These are phyloP conservation scores for Acanthurus lineatus DNA, from an alignment of 2,797 vertebrate species.

Conservation along the genomic window DNA sequence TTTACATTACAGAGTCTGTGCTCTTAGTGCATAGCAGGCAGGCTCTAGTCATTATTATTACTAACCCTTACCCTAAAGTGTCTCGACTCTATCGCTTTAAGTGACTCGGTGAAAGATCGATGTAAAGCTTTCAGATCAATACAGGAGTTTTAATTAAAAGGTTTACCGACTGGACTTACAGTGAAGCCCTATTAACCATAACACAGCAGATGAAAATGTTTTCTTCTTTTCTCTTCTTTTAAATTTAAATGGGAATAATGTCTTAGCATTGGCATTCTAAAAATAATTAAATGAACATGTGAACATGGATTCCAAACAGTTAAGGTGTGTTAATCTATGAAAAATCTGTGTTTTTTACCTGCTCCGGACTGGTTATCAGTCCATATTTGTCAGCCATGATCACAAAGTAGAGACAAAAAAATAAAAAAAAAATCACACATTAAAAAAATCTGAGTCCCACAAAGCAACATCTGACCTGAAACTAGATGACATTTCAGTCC, in stretches of 20 bases:
- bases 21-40: background rate
- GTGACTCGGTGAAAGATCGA: conserved; percentile 18
- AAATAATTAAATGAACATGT: background rate
- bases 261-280: background rate
- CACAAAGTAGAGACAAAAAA: background rate
- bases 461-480: conserved; percentile 56
- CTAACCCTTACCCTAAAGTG: conserved; percentile 11
- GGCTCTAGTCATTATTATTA: conserved; percentile 25
- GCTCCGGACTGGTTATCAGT: no score
- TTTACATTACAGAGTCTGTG: conserved; percentile 10
- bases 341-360: no score
- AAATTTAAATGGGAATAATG: no score
- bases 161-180: conserved; percentile 12
- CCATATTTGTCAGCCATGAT: background rate
- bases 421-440: background rate
- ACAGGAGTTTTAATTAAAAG: conserved; percentile 17
- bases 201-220: conserved; percentile 2
- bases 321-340: background rate
- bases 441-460: conserved; percentile 2
- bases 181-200: conserved; percentile 24
- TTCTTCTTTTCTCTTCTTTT: background rate
- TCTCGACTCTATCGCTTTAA: conserved; percentile 30
- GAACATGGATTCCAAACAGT: background rate
- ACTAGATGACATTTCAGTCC: conserved; percentile 63
- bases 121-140: conserved; percentile 20